Conservation (phyloP, 2,113 vertebrate genomes). For the Anseranas semipalmata region DNA sequence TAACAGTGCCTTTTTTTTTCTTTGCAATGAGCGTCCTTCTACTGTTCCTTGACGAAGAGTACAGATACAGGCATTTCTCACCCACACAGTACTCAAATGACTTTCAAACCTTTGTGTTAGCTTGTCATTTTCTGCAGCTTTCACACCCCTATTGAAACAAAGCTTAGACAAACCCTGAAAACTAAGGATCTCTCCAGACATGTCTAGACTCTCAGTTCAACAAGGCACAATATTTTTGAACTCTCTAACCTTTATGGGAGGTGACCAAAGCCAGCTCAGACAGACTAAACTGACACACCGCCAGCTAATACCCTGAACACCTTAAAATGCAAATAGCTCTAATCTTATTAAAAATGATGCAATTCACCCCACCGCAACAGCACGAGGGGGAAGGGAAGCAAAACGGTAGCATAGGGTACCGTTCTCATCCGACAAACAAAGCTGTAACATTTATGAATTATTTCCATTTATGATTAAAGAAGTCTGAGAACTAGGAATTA, state of each 20-base stretch:
- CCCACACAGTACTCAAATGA: constrained; percentile 62
- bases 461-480: constrained; percentile 24
- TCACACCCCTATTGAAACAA: constrained; percentile 68
- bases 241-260: constrained; percentile 78
- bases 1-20: constrained; percentile 26
- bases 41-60: constrained; percentile 35
- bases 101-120: constrained; percentile 61
- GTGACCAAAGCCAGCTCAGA: constrained; percentile 79
- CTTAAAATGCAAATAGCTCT: constrained; percentile 74
- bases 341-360: constrained; percentile 75
- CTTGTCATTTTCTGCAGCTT: constrained; percentile 58
- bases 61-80: constrained; percentile 52
- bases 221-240: constrained; percentile 75
- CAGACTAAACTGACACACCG: constrained; percentile 75
- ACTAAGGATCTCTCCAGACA: constrained; percentile 78
- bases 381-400: constrained; percentile 26
- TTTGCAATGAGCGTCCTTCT: constrained; percentile 6
- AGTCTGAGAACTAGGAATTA: background rate
- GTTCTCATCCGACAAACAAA: background rate
- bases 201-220: constrained; percentile 80
- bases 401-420: background rate
- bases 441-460: constrained; percentile 25
- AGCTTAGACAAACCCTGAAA: constrained; percentile 75
- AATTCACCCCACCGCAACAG: constrained; percentile 38
- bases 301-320: constrained; percentile 75